Percentiles rank a stretch among this genome's conserved stretches.
phyloP scores from a whole-genome alignment of 2,113 vertebrate species.

The Gymnorhina tibicen region DNA sequence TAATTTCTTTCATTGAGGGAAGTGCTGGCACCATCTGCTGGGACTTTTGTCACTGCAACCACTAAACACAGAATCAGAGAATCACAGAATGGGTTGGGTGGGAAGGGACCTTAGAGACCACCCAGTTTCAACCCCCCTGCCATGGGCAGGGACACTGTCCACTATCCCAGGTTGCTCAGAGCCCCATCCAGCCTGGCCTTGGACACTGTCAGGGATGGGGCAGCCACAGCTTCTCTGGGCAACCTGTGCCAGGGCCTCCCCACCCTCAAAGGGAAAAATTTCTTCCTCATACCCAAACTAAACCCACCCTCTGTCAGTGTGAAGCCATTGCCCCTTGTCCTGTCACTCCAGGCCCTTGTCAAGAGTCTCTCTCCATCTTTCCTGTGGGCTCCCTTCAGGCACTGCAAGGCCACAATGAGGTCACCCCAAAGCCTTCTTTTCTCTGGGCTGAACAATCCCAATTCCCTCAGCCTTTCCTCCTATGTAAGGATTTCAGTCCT shows the following conservation, averaged over 20 bases:
- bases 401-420: accelerated
- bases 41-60: not conserved
- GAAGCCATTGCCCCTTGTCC: not conserved
- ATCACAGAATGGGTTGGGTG: not conserved
- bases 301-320: accelerated
- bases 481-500: not conserved
- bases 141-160: not conserved
- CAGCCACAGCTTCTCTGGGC: not conserved
- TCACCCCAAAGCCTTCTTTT: accelerated
- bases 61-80: not conserved
- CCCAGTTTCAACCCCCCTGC: accelerated
- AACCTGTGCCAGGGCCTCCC: accelerated
- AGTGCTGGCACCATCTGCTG: not conserved
- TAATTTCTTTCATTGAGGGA: not conserved
- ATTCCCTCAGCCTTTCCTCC: not conserved
- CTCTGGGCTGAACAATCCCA: not conserved
- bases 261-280: not conserved
- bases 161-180: not conserved
- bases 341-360: not conserved
- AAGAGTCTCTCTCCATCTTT: not conserved
- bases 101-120: not conserved
- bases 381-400: not conserved
- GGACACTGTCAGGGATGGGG: not conserved
- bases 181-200: not conserved
- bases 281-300: not conserved